Evolutionary conservation across 2,888 invertebrate genomes (phyloP), one percentile per base, ranked within the genome.

Genomic region (Acleris sparsana): DNA sequence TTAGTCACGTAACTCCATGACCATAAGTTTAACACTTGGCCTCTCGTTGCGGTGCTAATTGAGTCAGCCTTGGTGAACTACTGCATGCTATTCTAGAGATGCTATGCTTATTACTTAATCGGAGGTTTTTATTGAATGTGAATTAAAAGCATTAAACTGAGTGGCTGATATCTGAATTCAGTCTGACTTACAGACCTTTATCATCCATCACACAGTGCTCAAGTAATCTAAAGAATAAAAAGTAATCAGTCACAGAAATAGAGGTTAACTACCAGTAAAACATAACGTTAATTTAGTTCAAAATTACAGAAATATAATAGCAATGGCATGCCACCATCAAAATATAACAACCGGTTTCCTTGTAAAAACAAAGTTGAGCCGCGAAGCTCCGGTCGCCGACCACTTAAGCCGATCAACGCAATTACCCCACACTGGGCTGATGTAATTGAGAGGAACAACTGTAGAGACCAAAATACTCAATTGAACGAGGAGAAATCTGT

Each of bases 321-420:
- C 49, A 64, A 29, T 29, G 53, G 53, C 44, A 51, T 29, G 53
- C 53, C 18, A 25, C 53, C 20, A 48, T 62, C 44, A 58, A 53
- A 67, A 69, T 53, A 71, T 74, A 76, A 79, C 69, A 69, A 75
- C 64, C 48, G 48, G 61, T 69, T 74, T 71, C 68, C 72, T 70
- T 73, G 72, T 71, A 73, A 60, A 62, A 48, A 62, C 71, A 67
- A 67, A 62, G 44, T 55, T 53, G 22, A 58, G 44, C 55, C 51
- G 48, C 18, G 57, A 63, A n/a, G 60, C 57, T 53, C 66, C 62
- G 13, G 71, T 70, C 73, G 72, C 71, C 73, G 68, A 75, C 75
- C 82, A 83, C 78, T 83, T 82, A 72, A 75, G 77, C 73, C 64
- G 68, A 76, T 63, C 82, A 80, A 82, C 82, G 80, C 80, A 70